Evolutionary conservation across 2,797 vertebrate species (phyloP).

Genomic region (Eulemur mongoz): DNA sequence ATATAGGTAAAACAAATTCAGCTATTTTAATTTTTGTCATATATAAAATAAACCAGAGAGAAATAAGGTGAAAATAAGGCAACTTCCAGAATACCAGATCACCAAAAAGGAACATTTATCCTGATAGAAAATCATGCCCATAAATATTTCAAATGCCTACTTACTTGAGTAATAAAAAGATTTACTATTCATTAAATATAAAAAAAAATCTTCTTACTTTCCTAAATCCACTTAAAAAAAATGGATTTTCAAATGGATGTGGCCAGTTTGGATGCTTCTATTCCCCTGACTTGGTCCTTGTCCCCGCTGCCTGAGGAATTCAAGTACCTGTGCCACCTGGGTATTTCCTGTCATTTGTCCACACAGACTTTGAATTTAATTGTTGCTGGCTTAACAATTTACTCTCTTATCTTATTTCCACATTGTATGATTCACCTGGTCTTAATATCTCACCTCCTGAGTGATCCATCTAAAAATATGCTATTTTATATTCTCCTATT

Average conservation of each 20-base stretch:
- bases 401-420: neutral
- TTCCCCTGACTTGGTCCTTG: neutral
- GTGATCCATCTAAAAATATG: neutral
- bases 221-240: neutral
- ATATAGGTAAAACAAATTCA: neutral
- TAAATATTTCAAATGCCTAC: neutral
- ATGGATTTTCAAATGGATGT: neutral
- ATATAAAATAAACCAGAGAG: neutral
- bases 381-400: neutral
- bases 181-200: constrained; percentile 2
- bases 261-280: neutral
- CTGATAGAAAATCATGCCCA: neutral
- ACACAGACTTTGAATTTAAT: neutral
- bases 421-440: neutral
- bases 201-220: neutral
- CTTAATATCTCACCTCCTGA: neutral
- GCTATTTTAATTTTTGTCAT: neutral
- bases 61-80: neutral
- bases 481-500: neutral
- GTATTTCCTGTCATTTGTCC: neutral
- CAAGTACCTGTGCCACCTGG: neutral
- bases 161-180: neutral
- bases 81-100: neutral
- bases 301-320: neutral
- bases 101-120: neutral